Base-by-base conservation (phyloP, 2,888 invertebrate species). In the Dicyrtomina minuta region DNA sequence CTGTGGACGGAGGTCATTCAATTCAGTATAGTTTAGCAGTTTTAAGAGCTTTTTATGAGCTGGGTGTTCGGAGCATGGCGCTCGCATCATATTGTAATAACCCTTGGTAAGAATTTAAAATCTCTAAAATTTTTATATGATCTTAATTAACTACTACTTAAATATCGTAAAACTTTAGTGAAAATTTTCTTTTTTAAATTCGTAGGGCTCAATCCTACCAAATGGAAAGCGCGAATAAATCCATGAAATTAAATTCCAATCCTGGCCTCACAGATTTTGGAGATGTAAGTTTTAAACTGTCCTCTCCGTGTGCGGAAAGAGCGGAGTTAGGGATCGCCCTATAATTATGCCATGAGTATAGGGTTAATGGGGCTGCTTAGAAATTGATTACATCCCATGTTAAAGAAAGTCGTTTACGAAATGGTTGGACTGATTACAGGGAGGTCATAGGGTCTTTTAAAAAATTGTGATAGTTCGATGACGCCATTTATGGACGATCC, bases 1-100 rank as follows among this genome's bases (percentile, higher is more conserved):
- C 93, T 27, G 89, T 96, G 55, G 95, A 94, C 84, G 55, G 55
- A 44, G 96, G 95, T 10, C 95, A 96, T 82, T 90, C 92, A 33
- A 87, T 96, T 65, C 93, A 93, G 76, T 93, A 92, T 80, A 94
- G 93, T 59, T 84, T 95, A 77, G 93, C 91, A n/a, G 91, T 93
- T 65, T 85, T 96, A 72, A 86, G 95, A 74, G 91, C 92, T 79
- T 90, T 93, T 83, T 93, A 95, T 82, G 90, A 91, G 73, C 86
- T 95, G 65, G 95, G 95, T 55, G 93, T 91, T 68, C 84, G 91
- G 58, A 94, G 93, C 82, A 87, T 96, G 81, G 95, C 94, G 51
- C 86, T 96, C 70, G 94, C 95, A 60, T 56, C 94, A 82, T 91
- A 90, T 78, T 95, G 95, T 82, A 92, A 93, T 83, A 93, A 91